Base-by-base conservation (phyloP, 92 coral and sea anemone genomes). In the Zoanthus gigantus region DNA sequence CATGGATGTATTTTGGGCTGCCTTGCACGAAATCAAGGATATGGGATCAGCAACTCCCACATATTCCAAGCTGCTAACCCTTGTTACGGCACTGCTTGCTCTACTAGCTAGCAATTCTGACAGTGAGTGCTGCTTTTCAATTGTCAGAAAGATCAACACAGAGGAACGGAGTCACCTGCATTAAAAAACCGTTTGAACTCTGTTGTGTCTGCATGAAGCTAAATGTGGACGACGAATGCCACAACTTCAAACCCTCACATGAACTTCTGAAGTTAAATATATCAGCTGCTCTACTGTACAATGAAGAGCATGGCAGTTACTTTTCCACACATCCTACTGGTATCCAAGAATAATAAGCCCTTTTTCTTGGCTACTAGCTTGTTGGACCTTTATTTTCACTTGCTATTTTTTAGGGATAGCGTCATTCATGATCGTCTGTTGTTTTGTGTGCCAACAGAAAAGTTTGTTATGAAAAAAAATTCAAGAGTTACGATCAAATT, bases 181-280 rank as follows among this genome's bases (percentile, higher is more conserved):
- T 3, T 48, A 53, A 72, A 79, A 72, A 58, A 58, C 71, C 69
- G 53, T 54, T 14, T 71, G 83, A 69, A 54, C 83, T 30, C 83
- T 78, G 10, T 8, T 78, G 1, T 9, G 9, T 17, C 84, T 79
- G 23, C 23, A 23, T 23, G 5, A 58, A 79, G 32, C 17, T 79
- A 53, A 79, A 79, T 28, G 84, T 79, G 50, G 84, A 79, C 8
- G 52, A 79, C 14, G 71, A 79, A 65, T 79, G 84, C 84, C 54
- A 57, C 9, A 71, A 79, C 71, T 79, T 31, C 31, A 48, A 79
- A 71, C 68, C 68, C 32, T 44, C 83, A 6, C 1, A 13, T 16
- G 45, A 50, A 34, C 84, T 79, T 71, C 11, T 56, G 83, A 42
- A 31, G 28, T 12, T 57, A n/a, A 79, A 79, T 8, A 79, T 56